Evolutionary conservation across 2,888 invertebrate genomes (phyloP), one percentile per base, ranked within the genome.

Genomic region (Tipula confusa): DNA sequence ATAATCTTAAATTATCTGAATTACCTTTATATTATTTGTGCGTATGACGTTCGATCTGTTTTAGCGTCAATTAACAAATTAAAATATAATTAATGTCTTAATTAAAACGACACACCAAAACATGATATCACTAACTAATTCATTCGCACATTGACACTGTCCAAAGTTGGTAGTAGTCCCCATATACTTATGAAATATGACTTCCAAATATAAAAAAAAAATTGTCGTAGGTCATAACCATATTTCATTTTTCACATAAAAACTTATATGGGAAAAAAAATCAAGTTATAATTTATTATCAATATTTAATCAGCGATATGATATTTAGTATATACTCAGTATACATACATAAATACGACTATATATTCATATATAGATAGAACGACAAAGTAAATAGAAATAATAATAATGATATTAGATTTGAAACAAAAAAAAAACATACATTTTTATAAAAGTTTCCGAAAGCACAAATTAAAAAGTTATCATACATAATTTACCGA

Each of bases 271-370:
- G 2, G 24, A 64, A 64, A 64, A 18, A 64, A 64, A 64, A 24
- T 24, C 9, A 1, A 43, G 15, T 24, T 24, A 64, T 64, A 24
- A 64, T 64, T 24, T 64, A 24, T 64, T 24, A 64, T 64, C 64
- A 64, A 64, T 64, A 64, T 64, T 64, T 64, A 64, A 64, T 64
- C 64, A 64, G 64, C 64, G 64, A 64, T 64, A 64, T 64, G 64
- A 64, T 64, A 24, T 9, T n/a, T 24, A 64, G 33, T 9, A 64
- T 6, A 24, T 24, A 24, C 9, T n/a, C 5, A 2, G 5, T 43
- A 5, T 43, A 36, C 11, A 5, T n/a, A 15, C 6, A 15, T 43
- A 15, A 15, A 43, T 43, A 15, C n/a, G n/a, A n/a, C n/a, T 43
- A n/a, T 36, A 36, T 15, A 43, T 15, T 15, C 15, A 18, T 15